Evolutionary conservation across 2,888 invertebrate species (phyloP).

Genomic region (Synergus gifuensis): DNA sequence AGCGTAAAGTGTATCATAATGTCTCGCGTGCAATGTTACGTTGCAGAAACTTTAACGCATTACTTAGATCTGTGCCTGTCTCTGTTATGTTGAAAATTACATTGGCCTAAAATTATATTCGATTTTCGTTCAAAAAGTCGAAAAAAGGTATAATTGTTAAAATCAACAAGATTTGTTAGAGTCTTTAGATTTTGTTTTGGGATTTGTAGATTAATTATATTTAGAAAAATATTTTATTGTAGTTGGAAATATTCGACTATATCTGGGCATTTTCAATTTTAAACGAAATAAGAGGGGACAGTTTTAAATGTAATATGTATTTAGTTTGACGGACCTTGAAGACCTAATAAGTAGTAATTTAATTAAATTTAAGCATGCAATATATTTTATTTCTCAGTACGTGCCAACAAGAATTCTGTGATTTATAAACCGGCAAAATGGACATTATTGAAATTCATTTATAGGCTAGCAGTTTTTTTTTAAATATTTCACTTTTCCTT

Average conservation of each 20-base stretch:
- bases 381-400: conserved; percentile 31
- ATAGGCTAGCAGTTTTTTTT: neutral
- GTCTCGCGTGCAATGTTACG: conserved; percentile 52
- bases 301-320: neutral
- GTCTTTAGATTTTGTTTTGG: conserved; percentile 1
- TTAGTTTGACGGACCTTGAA: neutral
- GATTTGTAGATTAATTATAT: neutral
- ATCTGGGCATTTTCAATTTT: neutral
- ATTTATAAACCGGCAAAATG: neutral
- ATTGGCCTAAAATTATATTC: neutral
- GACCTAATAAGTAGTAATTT: neutral
- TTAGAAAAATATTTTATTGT: neutral
- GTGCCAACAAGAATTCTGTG: neutral
- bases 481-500: neutral
- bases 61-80: conserved; percentile 43
- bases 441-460: neutral
- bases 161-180: neutral
- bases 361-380: neutral
- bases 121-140: conserved; percentile 6
- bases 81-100: conserved; percentile 32
- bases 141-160: conserved; percentile 20
- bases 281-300: conserved; percentile 8
- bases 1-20: conserved; percentile 60
- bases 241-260: conserved; percentile 5
- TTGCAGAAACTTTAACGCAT: conserved; percentile 21